A percentile compares a stretch with the other conserved stretches of the same genome.
These are phyloP conservation scores for Theristicus caerulescens DNA, from an alignment of 2,113 vertebrate genomes.

Conservation along the genomic window DNA sequence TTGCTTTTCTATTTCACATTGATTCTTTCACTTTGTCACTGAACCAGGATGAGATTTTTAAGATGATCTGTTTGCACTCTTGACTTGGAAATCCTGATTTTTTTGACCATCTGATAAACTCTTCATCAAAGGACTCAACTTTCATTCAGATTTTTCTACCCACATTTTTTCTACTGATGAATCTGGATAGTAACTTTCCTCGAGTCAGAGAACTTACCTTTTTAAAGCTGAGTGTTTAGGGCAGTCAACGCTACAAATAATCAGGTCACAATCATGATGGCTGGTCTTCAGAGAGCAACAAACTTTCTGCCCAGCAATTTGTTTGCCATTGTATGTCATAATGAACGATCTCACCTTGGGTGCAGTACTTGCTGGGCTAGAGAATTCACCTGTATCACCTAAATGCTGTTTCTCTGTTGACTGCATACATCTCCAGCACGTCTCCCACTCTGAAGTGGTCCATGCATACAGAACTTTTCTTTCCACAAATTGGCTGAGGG, in stretches of 20 bases:
- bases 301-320: neutral
- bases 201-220: neutral
- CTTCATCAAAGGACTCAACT: neutral
- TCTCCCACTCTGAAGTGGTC: neutral
- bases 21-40: neutral
- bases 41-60: neutral
- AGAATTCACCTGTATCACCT: neutral
- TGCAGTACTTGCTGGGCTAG: neutral
- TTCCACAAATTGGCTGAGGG: neutral
- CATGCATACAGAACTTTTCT: neutral
- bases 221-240: neutral
- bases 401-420: neutral
- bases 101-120: neutral
- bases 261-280: neutral
- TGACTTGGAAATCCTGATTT: neutral
- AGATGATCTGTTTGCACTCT: neutral
- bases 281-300: neutral
- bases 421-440: neutral
- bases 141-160: neutral
- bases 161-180: neutral
- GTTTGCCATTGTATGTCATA: neutral
- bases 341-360: neutral
- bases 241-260: neutral
- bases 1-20: neutral
- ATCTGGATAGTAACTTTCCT: neutral